Conservation (phyloP, 2,888 invertebrate genomes). For the Epistrophella euchroma region DNA sequence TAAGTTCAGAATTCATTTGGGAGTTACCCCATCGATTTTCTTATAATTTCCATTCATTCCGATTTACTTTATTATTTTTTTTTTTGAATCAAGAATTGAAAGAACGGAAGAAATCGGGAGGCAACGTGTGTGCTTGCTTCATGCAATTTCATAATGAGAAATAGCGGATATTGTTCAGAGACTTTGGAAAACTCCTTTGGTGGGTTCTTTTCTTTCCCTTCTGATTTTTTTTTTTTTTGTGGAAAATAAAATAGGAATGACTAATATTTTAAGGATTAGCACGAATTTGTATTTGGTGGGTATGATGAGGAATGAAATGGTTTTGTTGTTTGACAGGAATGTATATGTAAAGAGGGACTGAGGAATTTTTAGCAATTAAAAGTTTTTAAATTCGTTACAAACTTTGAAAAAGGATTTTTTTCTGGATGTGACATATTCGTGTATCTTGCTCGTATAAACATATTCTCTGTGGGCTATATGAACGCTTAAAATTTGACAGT, state of each 20-base stretch:
- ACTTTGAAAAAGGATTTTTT: background rate
- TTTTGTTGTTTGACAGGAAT: background rate
- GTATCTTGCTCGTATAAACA: background rate
- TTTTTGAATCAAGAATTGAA: background rate
- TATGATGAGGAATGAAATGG: background rate
- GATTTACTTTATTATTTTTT: constrained; percentile 1
- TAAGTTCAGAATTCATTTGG: constrained; percentile 46
- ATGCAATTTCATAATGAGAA: constrained; percentile 69
- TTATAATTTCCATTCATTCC: constrained; percentile 20
- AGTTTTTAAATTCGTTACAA: constrained; percentile 49
- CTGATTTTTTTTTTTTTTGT: background rate
- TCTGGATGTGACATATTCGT: constrained; percentile 10
- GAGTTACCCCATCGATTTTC: constrained; percentile 47
- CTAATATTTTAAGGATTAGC: constrained; percentile 11
- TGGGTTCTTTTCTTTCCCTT: constrained; percentile 3
- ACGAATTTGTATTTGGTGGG: background rate
- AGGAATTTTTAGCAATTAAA: constrained; percentile 70
- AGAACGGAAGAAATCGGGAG: background rate
- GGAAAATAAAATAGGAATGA: background rate
- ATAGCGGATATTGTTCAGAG: constrained; percentile 63
- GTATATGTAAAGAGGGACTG: constrained; percentile 30
- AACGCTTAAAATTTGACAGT: background rate
- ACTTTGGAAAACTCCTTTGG: constrained; percentile 49
- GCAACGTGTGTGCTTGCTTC: constrained; percentile 43
- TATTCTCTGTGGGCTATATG: background rate